phyloP scores from a whole-genome alignment of 2,797 vertebrate species.

The Muraenolepis orangiensis region DNA sequence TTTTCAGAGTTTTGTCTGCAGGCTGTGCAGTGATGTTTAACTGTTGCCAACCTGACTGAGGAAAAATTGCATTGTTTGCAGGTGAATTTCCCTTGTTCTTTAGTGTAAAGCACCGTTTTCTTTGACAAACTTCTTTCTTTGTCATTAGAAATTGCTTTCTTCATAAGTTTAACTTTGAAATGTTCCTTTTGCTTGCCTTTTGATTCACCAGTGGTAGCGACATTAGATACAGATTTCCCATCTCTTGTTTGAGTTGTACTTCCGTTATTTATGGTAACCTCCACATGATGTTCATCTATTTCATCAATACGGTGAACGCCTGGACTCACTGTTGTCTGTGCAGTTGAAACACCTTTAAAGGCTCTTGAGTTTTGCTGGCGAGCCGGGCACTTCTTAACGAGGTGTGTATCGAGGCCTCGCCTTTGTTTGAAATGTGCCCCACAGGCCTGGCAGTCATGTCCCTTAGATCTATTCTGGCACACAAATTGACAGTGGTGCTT shows the following conservation, averaged over 20 bases:
- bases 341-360: conserved; percentile 26
- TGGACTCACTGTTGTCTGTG: not conserved
- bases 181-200: conserved; percentile 3
- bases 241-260: not conserved
- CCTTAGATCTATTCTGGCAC: conserved; percentile 70
- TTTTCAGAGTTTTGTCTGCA: conserved; percentile 53
- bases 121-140: conserved; percentile 5
- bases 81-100: conserved; percentile 72
- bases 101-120: conserved; percentile 18
- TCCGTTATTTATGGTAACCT: not conserved
- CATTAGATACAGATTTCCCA: not conserved
- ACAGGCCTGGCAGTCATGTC: conserved; percentile 76
- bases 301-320: not conserved
- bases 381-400: conserved; percentile 79
- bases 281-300: not conserved
- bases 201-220: not conserved
- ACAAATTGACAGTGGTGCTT: conserved; percentile 73
- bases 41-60: conserved; percentile 76
- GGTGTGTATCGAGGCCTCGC: conserved; percentile 84
- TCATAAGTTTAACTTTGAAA: not conserved
- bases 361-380: conserved; percentile 64
- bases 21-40: conserved; percentile 72
- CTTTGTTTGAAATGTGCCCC: conserved; percentile 88
- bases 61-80: conserved; percentile 81
- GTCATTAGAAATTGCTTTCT: not conserved